Base-by-base conservation (phyloP, 2,797 vertebrate species). In the Semaprochilodus insignis region DNA sequence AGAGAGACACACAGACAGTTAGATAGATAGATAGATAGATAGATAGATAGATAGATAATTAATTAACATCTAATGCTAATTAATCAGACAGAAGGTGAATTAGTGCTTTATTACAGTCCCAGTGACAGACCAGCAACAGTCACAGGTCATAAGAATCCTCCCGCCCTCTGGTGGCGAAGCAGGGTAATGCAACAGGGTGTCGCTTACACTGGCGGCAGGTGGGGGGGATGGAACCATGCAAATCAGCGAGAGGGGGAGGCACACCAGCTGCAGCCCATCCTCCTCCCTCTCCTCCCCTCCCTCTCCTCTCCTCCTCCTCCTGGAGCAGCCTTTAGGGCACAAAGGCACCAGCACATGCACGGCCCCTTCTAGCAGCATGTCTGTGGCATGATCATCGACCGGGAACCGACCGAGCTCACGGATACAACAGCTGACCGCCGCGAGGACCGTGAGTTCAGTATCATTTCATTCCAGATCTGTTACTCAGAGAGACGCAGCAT, bases 151-250 rank as follows among this genome's bases (percentile, higher is more conserved):
- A 44, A 44, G 44, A 13, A 48, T 48, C 44, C 10, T 48, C 11
- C 10, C 44, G 44, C 44, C 65, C 31, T 67, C 65, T 67, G 3
- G 34, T 67, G 65, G 65, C 13, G 7, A 21, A 11, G 10, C 31
- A 0, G 11, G 19, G 78, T 40, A 48, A 1, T 48, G 7, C 15
- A 21, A 8, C 31, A 0, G 11, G 23, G 78, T 40, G 54, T 40
- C 60, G 74, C 78, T 83, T 91, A 92, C 87, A 31, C 90, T 89
- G 67, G 8, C 2, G 40, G 40, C 8, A 31, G 31, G 31, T 31
- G 31, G 40, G 93, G 94, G 95, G 89, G 91, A 87, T 86, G 87
- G 91, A 93, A 93, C 83, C 81, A 90, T 93, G 93, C 92, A 88
- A 95, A 90, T 91, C 89, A 80, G 91, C 92, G 80, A 84, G 81